phyloP scores from a whole-genome alignment of 2,113 vertebrate species.

The Cromileptes altivelis region DNA sequence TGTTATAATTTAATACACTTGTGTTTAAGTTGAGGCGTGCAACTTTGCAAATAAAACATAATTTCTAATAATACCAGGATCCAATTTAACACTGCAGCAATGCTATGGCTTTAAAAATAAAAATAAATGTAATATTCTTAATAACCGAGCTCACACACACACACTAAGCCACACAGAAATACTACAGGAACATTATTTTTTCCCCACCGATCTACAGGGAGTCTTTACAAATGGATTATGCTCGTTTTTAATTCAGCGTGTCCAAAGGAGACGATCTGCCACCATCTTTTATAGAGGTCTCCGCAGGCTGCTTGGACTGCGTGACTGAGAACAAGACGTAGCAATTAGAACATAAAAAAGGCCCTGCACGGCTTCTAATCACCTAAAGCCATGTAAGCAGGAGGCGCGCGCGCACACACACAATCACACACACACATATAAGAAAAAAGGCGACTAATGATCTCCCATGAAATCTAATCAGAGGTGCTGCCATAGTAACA shows the following conservation, averaged over 20 bases:
- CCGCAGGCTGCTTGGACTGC: conserved; percentile 56
- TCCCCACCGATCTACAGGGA: conserved; percentile 41
- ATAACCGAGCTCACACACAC: not conserved
- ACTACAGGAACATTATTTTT: not conserved
- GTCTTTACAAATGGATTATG: conserved; percentile 57
- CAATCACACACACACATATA: not conserved
- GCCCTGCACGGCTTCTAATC: conserved; percentile 65
- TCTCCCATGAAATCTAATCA: conserved; percentile 29
- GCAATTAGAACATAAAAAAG: conserved; percentile 66
- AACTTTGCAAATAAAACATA: not conserved
- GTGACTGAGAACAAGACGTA: conserved; percentile 74
- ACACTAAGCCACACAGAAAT: conserved; percentile 8
- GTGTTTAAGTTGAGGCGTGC: not conserved
- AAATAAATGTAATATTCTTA: not conserved
- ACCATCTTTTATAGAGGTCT: conserved; percentile 61
- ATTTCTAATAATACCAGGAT: not conserved
- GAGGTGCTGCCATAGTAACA: not conserved
- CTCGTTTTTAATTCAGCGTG: conserved; percentile 57
- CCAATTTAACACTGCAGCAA: not conserved
- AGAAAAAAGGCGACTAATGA: conserved; percentile 16
- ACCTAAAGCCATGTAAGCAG: conserved; percentile 57
- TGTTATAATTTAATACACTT: too few relatives aligned
- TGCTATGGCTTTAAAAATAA: not conserved
- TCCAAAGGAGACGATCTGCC: conserved; percentile 60
- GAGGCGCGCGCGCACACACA: conserved; percentile 13